Evolutionary conservation across 35 echinoderm and acorn worm genomes (phyloP).

Genomic region (Antedon bifida): DNA sequence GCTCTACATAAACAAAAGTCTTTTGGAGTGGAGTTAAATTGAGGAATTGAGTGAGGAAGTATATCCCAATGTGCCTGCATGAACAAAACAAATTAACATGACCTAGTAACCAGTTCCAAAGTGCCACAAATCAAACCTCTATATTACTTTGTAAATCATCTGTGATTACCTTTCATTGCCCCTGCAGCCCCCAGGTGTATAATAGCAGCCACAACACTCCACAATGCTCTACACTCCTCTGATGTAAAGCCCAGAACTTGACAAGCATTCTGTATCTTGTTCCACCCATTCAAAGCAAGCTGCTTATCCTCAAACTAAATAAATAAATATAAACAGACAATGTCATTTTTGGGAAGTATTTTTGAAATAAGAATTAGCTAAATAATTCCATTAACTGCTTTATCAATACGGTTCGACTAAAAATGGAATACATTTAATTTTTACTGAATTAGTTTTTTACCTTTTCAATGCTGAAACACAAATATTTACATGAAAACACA

Average conservation of each 20-base stretch:
- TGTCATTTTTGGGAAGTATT: neutral
- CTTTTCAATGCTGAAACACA: too few species aligned
- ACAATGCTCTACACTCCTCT: slow-evolving; percentile 66
- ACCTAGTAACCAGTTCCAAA: too few species aligned
- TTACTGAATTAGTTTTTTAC: too few species aligned
- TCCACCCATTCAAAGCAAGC: slow-evolving; percentile 33
- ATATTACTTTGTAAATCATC: too few species aligned
- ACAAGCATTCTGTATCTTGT: slow-evolving; percentile 55
- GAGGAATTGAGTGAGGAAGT: too few species aligned
- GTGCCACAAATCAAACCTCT: too few species aligned
- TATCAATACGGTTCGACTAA: neutral
- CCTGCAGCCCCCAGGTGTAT: slow-evolving; percentile 94
- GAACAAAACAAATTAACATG: too few species aligned
- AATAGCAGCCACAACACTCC: slow-evolving; percentile 72
- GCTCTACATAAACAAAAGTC: too few species aligned
- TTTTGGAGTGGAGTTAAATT: too few species aligned
- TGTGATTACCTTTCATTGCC: slow-evolving; percentile 55
- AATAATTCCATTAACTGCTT: neutral
- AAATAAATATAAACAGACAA: neutral
- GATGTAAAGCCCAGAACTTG: slow-evolving; percentile 36
- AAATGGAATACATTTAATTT: too few species aligned
- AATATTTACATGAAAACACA: too few species aligned
- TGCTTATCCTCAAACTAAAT: slow-evolving; percentile 51
- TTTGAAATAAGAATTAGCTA: neutral
- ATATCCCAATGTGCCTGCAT: too few species aligned